Percentiles rank a stretch among this genome's conserved stretches.
phyloP scores from a whole-genome alignment of 2,113 vertebrate species.

The Calidris pugnax region DNA sequence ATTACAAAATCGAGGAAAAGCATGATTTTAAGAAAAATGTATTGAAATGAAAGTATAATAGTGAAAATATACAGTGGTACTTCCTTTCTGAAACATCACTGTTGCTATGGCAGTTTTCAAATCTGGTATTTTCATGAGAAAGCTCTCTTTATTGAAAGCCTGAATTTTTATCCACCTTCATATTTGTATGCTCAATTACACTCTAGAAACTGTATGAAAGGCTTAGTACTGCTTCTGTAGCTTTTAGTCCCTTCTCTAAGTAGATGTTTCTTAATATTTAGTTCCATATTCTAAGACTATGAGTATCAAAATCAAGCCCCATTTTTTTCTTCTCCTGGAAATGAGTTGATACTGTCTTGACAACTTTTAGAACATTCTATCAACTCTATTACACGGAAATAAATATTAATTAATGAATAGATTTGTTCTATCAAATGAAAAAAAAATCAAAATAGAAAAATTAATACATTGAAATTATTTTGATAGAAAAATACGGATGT shows the following conservation, averaged over 20 bases:
- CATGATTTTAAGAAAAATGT: neutral
- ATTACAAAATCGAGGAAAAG: neutral
- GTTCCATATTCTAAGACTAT: constrained; percentile 1
- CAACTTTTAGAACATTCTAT: neutral
- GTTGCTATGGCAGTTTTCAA: constrained; percentile 52
- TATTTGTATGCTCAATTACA: constrained; percentile 43
- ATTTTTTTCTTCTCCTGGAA: neutral
- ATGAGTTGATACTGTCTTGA: neutral
- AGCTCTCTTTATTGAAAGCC: constrained; percentile 18
- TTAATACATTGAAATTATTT: neutral
- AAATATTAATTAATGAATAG: neutral
- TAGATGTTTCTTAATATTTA: constrained; percentile 20
- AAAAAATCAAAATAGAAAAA: neutral
- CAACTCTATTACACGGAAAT: neutral
- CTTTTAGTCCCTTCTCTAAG: neutral
- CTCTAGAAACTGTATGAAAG: constrained; percentile 42
- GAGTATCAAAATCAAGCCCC: constrained; percentile 4
- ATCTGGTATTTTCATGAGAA: neutral
- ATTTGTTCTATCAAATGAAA: neutral
- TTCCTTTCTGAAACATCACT: neutral
- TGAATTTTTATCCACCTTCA: constrained; percentile 38
- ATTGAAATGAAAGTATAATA: constrained; percentile 6
- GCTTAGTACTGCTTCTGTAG: constrained; percentile 30
- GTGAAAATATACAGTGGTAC: neutral
- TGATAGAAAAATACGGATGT: neutral